Conservation (phyloP, 2,797 vertebrate genomes). For the Luscinia megarhynchos region DNA sequence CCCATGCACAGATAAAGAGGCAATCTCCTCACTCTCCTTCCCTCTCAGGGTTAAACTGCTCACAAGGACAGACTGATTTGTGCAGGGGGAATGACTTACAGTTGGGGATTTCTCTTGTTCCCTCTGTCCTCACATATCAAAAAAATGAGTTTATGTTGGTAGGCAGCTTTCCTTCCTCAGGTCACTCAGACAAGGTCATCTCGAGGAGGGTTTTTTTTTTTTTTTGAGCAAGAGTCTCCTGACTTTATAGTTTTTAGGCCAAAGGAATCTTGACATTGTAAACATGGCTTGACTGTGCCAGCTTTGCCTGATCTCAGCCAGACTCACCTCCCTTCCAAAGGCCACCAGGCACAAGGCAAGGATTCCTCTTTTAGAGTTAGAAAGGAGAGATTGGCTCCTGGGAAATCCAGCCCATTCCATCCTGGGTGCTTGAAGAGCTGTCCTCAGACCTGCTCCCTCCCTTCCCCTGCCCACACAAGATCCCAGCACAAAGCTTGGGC, state of each 20-base stretch:
- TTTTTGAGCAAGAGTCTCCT: background rate
- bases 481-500: background rate
- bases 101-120: background rate
- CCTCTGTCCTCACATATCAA: background rate
- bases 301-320: background rate
- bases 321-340: background rate
- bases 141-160: background rate
- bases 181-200: background rate
- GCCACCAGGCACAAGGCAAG: background rate
- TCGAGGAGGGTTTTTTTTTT: background rate
- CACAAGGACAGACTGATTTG: background rate
- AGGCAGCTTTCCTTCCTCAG: background rate
- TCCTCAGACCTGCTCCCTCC: background rate
- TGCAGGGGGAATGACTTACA: background rate
- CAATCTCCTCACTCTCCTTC: background rate
- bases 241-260: background rate
- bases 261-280: background rate
- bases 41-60: background rate
- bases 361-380: background rate
- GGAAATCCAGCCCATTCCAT: background rate
- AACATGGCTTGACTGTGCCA: background rate
- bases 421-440: background rate
- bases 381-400: background rate
- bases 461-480: background rate
- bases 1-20: background rate